Base-by-base conservation (phyloP, 2,888 invertebrate species). In the Mesochorus sp. region DNA sequence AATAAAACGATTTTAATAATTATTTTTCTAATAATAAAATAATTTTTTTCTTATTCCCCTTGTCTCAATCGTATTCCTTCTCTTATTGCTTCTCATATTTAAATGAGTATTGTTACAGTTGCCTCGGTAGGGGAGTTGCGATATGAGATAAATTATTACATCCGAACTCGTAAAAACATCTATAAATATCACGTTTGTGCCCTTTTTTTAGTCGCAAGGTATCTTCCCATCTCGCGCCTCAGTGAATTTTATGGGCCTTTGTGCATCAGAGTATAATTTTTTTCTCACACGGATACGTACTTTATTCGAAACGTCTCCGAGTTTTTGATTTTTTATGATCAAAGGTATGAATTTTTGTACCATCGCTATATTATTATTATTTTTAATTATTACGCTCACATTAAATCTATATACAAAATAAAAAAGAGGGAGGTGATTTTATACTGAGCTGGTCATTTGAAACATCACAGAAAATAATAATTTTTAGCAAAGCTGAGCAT, bases 111-210 rank as follows among this genome's bases (percentile, higher is more conserved):
- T 70, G 26, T 39, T 79, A 82, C 81, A 83, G 83, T 84, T 84
- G 73, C 77, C 73, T n/a, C 73, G 71, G 76, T 68, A 70, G 61
- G 70, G 70, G 24, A n/a, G n/a, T 70, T 34, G 62, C 24, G 70
- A 71, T 71, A 71, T 80, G 79, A 81, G 70, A 87, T 86, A 85
- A 86, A 86, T 86, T 85, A 87, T 87, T 85, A 82, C 81, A 82
- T 83, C 81, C 81, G 75, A 73, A 72, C 74, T 73, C 83, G 75
- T 85, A 85, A 84, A 84, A 86, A 85, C 76, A 81, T 84, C 84
- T 82, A 84, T 81, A 83, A 85, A 85, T 81, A 84, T 82, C 70
- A 57, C 64, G 34, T 66, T 39, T 62, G 67, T 76, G 55, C 62
- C 51, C 55, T 61, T 37, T 66, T 51, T 47, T 26, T 2, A 57